Percentiles rank a stretch among this genome's conserved stretches.
These are phyloP conservation scores for Danaus plexippus DNA, from an alignment of 1,140 invertebrate species.

Conservation along the genomic window DNA sequence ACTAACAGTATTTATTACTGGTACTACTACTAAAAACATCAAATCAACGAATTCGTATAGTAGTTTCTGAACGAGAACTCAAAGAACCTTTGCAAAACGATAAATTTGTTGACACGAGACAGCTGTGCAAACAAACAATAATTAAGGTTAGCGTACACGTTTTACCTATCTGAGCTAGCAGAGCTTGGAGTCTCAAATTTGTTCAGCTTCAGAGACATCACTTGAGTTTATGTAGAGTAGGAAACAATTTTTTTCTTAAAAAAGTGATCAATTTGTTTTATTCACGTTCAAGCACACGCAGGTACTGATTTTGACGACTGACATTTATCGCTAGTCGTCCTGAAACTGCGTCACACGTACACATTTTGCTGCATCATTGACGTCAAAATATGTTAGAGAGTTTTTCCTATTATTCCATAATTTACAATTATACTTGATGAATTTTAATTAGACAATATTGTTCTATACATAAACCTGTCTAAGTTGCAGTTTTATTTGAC, in stretches of 20 bases:
- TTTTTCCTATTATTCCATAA: no score
- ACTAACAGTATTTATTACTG: conserved; percentile 24
- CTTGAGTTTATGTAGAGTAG: conserved; percentile 26
- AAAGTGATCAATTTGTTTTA: conserved; percentile 34
- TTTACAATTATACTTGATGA: no score
- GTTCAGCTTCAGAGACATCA: conserved; percentile 79
- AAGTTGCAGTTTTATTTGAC: no score
- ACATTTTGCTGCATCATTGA: conserved; percentile 15
- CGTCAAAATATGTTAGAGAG: conserved; percentile 3
- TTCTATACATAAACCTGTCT: no score
- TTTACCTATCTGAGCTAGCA: conserved; percentile 87
- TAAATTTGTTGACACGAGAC: conserved; percentile 54
- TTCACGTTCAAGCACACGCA: conserved; percentile 46
- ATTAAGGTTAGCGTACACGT: conserved; percentile 48
- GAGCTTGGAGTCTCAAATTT: conserved; percentile 84
- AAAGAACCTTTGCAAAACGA: conserved; percentile 27
- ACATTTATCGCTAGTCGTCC: conserved; percentile 25
- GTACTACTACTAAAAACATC: conserved; percentile 34
- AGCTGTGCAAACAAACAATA: conserved; percentile 63
- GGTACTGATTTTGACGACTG: conserved; percentile 37
- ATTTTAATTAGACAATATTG: no score
- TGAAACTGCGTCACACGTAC: conserved; percentile 32
- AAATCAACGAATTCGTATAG: conserved; percentile 27
- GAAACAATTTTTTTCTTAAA: conserved; percentile 24
- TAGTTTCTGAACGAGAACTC: conserved; percentile 3